These are phyloP conservation scores for Heliconius melpomene DNA, from an alignment of 1,140 invertebrate genomes.

Conservation along the genomic window DNA sequence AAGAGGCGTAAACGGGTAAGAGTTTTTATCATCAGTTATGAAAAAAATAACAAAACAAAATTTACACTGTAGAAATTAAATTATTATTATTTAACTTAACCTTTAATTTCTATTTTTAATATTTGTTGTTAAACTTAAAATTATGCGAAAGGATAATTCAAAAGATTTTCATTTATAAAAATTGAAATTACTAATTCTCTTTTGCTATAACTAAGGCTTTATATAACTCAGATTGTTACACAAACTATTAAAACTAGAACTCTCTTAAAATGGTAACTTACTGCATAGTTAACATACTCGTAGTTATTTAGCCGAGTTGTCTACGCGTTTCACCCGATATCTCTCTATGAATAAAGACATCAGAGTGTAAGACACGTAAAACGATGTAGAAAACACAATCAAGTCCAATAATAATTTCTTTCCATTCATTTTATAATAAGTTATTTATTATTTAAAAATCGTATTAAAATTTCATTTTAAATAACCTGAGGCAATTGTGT, in stretches of 20 bases:
- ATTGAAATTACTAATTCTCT: not conserved
- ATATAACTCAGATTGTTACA: not conserved
- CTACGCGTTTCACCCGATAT: conserved; percentile 48
- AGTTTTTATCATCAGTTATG: conserved; percentile 11
- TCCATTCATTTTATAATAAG: conserved; percentile 16
- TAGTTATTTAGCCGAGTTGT: conserved; percentile 26
- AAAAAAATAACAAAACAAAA: too few species aligned
- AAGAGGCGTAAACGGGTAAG: conserved; percentile 72
- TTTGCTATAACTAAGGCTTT: not conserved
- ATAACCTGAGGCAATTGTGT: not conserved
- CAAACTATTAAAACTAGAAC: not conserved
- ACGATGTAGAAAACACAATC: conserved; percentile 53
- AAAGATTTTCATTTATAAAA: too few species aligned
- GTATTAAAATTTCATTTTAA: conserved; percentile 1
- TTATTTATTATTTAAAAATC: not conserved
- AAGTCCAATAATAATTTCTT: conserved; percentile 50
- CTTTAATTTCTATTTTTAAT: too few species aligned
- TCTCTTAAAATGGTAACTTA: conserved; percentile 26
- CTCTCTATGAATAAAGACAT: conserved; percentile 54
- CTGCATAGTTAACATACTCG: conserved; percentile 24
- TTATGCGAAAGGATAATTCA: too few species aligned
- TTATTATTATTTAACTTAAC: too few species aligned
- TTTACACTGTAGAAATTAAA: too few species aligned
- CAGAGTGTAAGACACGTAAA: conserved; percentile 52
- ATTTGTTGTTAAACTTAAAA: too few species aligned